A percentile compares a stretch with the other conserved stretches of the same genome.
Evolutionary conservation across 2,888 invertebrate genomes (phyloP).

Genomic region (Leptinotarsa rubiginosa): DNA sequence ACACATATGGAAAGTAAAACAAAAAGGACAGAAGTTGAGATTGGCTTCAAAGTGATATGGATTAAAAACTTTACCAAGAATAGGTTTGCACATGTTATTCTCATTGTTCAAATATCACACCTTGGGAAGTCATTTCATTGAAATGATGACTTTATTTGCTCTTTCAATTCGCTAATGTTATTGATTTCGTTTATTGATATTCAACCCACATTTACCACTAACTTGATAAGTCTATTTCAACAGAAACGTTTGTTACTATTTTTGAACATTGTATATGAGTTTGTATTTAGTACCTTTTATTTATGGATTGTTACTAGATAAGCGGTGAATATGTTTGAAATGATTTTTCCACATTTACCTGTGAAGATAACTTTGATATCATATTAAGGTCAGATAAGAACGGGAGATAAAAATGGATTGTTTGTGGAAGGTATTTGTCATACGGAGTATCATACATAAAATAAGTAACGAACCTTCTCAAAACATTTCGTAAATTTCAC

Average conservation of each 20-base stretch:
- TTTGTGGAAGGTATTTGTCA: constrained; percentile 5
- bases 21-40: too few relatives aligned
- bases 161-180: background rate
- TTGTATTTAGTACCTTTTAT: background rate
- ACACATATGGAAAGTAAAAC: too few relatives aligned
- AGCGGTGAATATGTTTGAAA: background rate
- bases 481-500: too few relatives aligned
- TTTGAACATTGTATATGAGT: background rate
- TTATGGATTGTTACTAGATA: background rate
- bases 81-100: too few relatives aligned
- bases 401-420: constrained; percentile 8
- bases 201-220: background rate
- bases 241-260: constrained; percentile 5
- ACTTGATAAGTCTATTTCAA: background rate
- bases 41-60: background rate
- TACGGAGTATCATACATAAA: background rate
- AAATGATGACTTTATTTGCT: background rate
- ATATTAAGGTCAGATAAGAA: constrained; percentile 17
- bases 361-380: constrained; percentile 13
- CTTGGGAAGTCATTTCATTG: background rate
- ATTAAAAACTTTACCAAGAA: background rate
- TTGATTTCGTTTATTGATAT: background rate
- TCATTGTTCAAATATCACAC: constrained; percentile 17
- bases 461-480: too few relatives aligned
- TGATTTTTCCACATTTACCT: constrained; percentile 9